These are phyloP conservation scores for Ametastegia equiseti DNA, from an alignment of 2,888 invertebrate species.

Conservation along the genomic window DNA sequence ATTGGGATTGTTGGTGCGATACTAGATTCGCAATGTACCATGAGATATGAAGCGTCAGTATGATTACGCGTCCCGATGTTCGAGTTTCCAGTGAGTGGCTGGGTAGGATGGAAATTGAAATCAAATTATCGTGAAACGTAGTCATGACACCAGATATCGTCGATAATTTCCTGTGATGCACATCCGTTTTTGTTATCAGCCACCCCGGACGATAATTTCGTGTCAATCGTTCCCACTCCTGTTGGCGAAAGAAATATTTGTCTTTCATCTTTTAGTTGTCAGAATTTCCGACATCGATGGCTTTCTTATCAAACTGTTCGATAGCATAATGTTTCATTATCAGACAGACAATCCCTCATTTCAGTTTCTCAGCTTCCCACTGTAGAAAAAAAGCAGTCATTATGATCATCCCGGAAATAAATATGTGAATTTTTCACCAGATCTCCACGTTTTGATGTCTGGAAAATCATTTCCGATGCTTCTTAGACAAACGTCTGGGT, in stretches of 20 bases:
- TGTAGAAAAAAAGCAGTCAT: no score
- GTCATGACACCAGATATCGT: constrained; percentile 6
- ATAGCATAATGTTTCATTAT: no score
- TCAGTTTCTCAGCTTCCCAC: no score
- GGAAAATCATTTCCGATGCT: no score
- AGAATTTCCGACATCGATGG: not conserved
- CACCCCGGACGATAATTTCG: not conserved
- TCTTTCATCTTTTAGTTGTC: not conserved
- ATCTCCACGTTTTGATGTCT: no score
- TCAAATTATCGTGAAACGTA: constrained; percentile 20
- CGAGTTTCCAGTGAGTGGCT: not conserved
- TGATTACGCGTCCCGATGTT: not conserved
- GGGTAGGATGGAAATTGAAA: not conserved
- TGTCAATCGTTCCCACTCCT: not conserved
- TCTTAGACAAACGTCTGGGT: no score
- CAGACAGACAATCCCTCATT: no score
- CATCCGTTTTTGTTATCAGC: not conserved
- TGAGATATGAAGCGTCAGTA: not conserved
- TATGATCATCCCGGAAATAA: no score
- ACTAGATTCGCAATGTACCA: not conserved
- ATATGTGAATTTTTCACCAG: no score
- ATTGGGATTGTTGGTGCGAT: not conserved
- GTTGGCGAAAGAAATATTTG: not conserved
- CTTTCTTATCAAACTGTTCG: not conserved
- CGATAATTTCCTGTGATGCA: constrained; percentile 13